Evolutionary conservation across 2,888 invertebrate genomes (phyloP).

Genomic region (Neoitamus cyanurus): DNA sequence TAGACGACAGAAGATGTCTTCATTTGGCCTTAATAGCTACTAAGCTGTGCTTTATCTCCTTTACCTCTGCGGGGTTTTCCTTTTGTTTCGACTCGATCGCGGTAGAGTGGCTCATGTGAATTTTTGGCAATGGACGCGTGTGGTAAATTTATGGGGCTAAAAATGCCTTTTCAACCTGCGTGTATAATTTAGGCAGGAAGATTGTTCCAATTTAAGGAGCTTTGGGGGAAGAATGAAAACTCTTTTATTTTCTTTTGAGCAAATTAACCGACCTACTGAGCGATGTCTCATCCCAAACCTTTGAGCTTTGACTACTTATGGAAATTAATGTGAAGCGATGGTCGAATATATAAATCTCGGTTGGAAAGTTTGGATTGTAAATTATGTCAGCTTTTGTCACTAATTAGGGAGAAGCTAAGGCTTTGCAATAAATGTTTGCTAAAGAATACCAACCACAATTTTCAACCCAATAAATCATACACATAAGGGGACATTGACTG

Average conservation of each 20-base stretch:
- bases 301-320: neutral
- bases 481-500: too few relatives aligned
- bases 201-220: neutral
- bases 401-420: too few relatives aligned
- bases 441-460: too few relatives aligned
- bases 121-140: neutral
- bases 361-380: neutral
- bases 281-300: neutral
- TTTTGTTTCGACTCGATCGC: neutral
- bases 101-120: neutral
- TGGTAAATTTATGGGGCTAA: neutral
- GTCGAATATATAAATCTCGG: too few relatives aligned
- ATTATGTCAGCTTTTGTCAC: neutral
- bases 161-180: neutral
- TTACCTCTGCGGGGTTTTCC: neutral
- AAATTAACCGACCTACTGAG: neutral
- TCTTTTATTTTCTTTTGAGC: neutral
- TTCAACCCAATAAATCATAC: too few relatives aligned
- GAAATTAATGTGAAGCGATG: too few relatives aligned
- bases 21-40: slow-evolving; percentile 46
- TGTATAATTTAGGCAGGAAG: neutral
- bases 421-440: too few relatives aligned
- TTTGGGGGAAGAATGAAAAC: neutral
- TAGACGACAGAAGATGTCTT: slow-evolving; percentile 53
- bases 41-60: slow-evolving; percentile 8